Evolutionary conservation across 1,140 invertebrate genomes (phyloP), one percentile per base, ranked within the genome.

Genomic region (Drepana arcuata): DNA sequence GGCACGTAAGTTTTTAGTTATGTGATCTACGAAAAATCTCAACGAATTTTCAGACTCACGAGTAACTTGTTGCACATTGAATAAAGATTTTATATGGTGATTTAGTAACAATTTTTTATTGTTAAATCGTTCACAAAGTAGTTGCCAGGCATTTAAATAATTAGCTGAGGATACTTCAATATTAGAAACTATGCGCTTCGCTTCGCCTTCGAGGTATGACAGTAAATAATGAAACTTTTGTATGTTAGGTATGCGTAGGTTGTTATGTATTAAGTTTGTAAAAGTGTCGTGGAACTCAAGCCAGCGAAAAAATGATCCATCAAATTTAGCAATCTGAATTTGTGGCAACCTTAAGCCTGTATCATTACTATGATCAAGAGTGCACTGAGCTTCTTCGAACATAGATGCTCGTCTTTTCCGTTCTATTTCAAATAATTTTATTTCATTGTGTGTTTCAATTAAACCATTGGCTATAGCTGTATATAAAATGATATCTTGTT

Each of bases 261-360:
- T 51, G 7, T 40, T 46, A 21, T 52, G 49, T 14, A 72, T 53
- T 10, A 73, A 32, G 24, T 48, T 45, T 25, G 40, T 30, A 36
- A 55, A 72, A 5, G 48, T 51, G 38, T 69, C 62, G 6, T 39
- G 43, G 47, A 72, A 75, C 16, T 51, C 47, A 10, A 54, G 15
- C 66, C 71, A 72, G 6, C 53, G 39, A 10, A 51, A 54, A 32
- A 45, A 54, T 6, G 35, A 26, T 1, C 62, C 70, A 34, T 59
- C 34, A 23, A 73, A 73, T 9, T 49, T 48, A 24, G 56, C 44
- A 21, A 71, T 48, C 38, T 54, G 45, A 25, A 72, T 70, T 36
- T 54, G 45, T 16, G 51, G 57, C 24, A 55, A 28, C 35, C 41
- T 48, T 33, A 48, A 41, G 11, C 44, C 38, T 7, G 14, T 14